These are phyloP conservation scores for Cylindroiulus punctatus DNA, from an alignment of 2,888 invertebrate species.

Conservation along the genomic window DNA sequence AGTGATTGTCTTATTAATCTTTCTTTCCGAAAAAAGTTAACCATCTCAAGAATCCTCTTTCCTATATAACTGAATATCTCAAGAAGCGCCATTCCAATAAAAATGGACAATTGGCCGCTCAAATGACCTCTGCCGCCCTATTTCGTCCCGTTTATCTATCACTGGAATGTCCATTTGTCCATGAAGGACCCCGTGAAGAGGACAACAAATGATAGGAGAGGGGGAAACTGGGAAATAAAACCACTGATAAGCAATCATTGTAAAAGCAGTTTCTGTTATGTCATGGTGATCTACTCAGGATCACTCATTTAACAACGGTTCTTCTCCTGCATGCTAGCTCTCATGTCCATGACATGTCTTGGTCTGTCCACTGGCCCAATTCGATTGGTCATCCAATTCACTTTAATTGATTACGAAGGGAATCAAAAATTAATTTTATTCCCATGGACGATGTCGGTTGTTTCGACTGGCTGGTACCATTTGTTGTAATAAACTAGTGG, in stretches of 20 bases:
- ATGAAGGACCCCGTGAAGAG: conserved; percentile 17
- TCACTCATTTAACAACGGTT: neutral
- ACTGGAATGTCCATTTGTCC: conserved; percentile 17
- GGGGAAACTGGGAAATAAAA: conserved; percentile 20
- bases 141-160: neutral
- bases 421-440: conserved; percentile 32
- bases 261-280: conserved; percentile 28
- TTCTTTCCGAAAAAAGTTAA: no score
- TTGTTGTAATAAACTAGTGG: neutral
- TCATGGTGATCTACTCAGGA: conserved; percentile 18
- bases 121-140: neutral
- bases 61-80: neutral
- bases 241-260: conserved; percentile 27
- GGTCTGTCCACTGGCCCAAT: neutral
- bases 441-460: neutral
- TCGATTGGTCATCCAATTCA: neutral
- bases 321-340: neutral
- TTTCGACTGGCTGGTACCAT: neutral
- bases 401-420: neutral
- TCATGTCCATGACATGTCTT: neutral
- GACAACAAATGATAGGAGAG: conserved; percentile 16
- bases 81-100: neutral
- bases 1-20: no score
- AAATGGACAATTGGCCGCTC: neutral
- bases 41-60: no score